Evolutionary conservation across 1,140 invertebrate species (phyloP), one percentile per base, ranked within the genome.

Genomic region (Brachionus paranguensis): DNA sequence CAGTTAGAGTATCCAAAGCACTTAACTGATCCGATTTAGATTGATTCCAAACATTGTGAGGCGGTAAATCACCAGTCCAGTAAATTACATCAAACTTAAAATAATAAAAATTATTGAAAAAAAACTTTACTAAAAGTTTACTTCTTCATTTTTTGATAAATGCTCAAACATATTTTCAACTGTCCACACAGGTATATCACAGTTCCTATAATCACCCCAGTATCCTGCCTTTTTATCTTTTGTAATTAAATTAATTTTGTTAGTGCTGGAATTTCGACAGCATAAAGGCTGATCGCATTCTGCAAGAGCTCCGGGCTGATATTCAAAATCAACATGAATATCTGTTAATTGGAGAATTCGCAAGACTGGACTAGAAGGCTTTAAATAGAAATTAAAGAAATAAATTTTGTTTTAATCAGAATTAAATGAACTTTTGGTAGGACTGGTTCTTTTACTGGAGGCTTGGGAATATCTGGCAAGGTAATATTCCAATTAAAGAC

Each of bases 1-100:
- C 86, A 78, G 94, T 92, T 1, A 95, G 94, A 85, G 95, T 93
- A 85, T 94, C 93, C 1, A 98, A 89, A 43, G 96, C 93, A 86
- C 93, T 93, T 3, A 96, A 87, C 88, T 97, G 97, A 88, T 95
- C 94, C 85, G 94, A 92, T 86, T 93, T 92, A 0, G 95, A 96
- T 90, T 98, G 96, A 88, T 98, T 97, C 96, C 96, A 99, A 0
- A 98, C 93, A 88, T 98, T 95, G 87, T 99, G 97, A 0, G 96
- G 94, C 20, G 96, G 96, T 74, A 98, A 88, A 90, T 99, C 97
- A 1, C 97, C 97, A 0, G 97, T 99, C 95, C 96, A 99, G n/a
- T 97, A 89, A 85, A 99, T 96, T 88, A 96, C 97, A 90, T 98
- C 96, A 72, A 83, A 85, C 60, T 85, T 29, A 41, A 14, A 50